Base-by-base conservation (phyloP, 2,113 vertebrate species). In the Balaenoptera acutorostrata region DNA sequence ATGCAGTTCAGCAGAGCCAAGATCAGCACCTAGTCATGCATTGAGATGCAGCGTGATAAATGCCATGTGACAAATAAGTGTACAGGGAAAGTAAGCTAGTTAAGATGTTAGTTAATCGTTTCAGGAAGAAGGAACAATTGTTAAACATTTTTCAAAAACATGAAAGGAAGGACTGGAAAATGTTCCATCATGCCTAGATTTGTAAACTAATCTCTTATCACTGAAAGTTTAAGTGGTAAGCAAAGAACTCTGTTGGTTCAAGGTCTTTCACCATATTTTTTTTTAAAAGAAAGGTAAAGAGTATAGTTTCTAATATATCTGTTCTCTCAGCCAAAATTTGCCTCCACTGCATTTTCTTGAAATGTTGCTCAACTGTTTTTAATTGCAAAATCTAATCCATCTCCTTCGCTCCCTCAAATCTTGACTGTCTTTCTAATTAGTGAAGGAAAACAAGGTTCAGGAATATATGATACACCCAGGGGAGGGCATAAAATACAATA, bases 21-120 rank as follows among this genome's bases (percentile, higher is more conserved):
- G n/a, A 15, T 15, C n/a, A 46, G 0, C 10, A 17, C 7, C 2
- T 27, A 14, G 3, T 3, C 8, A 59, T n/a, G 36, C 49, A 12
- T 3, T 41, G 36, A 81, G 66, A 57, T 36, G 25, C 31, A 14
- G 10, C 25, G 0, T 33, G 44, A 29, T 49, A 39, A 63, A 12
- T 49, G n/a, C 9, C 29, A 6, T 23, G 12, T 87, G 86, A 33
- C 31, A 52, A 52, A 61, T 12, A 39, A 61, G 21, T 23, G 2
- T 6, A 68, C 59, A 11, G 5, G 8, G 6, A 55, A 59, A 5
- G 6, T n/a, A 36, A 64, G 2, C 11, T 63, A 69, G 15, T 23
- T 66, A 72, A 81, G 11, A 6, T 20, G 25, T 69, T 23, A 87
- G 14, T 9, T 75, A 75, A 88, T 44, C 8, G 1, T 69, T 61